These are phyloP conservation scores for Sesamia nonagrioides DNA, from an alignment of 1,140 invertebrate species.

Conservation along the genomic window DNA sequence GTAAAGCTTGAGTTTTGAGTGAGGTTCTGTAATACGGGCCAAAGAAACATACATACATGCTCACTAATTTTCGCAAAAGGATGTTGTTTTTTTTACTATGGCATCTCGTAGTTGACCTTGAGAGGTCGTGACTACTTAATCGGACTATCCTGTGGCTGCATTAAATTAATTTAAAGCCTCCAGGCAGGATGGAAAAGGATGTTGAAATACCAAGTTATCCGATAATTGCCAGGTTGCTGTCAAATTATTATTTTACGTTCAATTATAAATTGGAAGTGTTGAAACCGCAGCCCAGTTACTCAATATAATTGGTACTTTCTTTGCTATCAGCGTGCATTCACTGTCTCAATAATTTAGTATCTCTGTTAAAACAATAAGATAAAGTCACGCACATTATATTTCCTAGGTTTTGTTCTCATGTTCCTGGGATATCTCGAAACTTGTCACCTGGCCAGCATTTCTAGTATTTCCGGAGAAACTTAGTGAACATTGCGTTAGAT, in stretches of 20 bases:
- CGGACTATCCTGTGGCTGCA: too few species aligned
- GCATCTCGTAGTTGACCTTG: too few species aligned
- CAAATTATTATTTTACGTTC: slow-evolving; percentile 4
- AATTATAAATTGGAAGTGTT: background rate
- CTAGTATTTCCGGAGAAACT: slow-evolving; percentile 34
- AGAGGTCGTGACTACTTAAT: too few species aligned
- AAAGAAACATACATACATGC: too few species aligned
- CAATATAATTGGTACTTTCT: slow-evolving; percentile 18
- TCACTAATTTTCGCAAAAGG: too few species aligned
- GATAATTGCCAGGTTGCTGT: slow-evolving; percentile 16
- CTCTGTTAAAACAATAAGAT: slow-evolving; percentile 22
- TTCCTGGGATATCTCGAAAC: slow-evolving; percentile 28
- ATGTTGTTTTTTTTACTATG: too few species aligned
- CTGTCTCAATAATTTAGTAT: slow-evolving; percentile 28
- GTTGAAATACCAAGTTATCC: background rate
- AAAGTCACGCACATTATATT: slow-evolving; percentile 36
- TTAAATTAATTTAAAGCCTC: too few species aligned
- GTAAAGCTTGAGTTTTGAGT: too few species aligned
- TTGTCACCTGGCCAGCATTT: slow-evolving; percentile 23
- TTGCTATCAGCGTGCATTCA: slow-evolving; percentile 4
- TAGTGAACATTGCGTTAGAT: slow-evolving; percentile 2
- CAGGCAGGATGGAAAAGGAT: too few species aligned
- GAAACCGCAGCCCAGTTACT: background rate
- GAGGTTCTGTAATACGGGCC: too few species aligned
- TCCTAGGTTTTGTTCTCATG: slow-evolving; percentile 30